Evolutionary conservation across 1,140 invertebrate species (phyloP).

Genomic region (Euwallacea similis): DNA sequence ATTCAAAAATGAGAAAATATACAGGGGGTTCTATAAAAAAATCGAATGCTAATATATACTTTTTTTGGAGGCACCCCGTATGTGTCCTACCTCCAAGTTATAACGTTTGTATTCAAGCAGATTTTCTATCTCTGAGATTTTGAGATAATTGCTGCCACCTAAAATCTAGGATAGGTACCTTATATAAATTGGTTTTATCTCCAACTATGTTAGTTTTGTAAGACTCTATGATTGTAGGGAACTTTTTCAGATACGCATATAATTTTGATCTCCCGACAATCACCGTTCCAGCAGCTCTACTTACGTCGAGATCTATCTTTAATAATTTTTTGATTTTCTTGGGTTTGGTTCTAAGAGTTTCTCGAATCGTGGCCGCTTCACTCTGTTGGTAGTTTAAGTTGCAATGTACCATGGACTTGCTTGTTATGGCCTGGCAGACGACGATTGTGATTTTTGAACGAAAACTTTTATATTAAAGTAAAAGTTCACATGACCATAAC

Average conservation of each 20-base stretch:
- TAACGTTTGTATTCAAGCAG: not conserved
- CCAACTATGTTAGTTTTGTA: conserved; percentile 44
- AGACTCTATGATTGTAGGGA: conserved; percentile 51
- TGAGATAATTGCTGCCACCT: not conserved
- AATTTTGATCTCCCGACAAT: conserved; percentile 39
- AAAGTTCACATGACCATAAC: no score
- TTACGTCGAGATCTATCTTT: conserved; percentile 42
- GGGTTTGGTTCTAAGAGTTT: conserved; percentile 43
- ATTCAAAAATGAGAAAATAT: no score
- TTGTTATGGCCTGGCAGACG: no score
- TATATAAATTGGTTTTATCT: conserved; percentile 44
- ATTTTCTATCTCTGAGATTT: not conserved
- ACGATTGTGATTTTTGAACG: no score
- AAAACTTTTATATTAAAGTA: no score
- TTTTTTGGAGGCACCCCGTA: not conserved
- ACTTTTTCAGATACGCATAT: conserved; percentile 42
- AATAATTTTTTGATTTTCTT: conserved; percentile 47
- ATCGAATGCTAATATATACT: no score
- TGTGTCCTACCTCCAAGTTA: no score
- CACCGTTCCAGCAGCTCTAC: conserved; percentile 36
- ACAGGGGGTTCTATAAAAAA: no score
- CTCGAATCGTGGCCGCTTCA: conserved; percentile 41
- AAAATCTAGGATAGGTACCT: conserved; percentile 23
- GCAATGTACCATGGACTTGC: no score
- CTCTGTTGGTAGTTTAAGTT: conserved; percentile 29